Evolutionary conservation across 2,113 vertebrate species (phyloP), one percentile per base, ranked within the genome.

Genomic region (Epinephelus fuscoguttatus): DNA sequence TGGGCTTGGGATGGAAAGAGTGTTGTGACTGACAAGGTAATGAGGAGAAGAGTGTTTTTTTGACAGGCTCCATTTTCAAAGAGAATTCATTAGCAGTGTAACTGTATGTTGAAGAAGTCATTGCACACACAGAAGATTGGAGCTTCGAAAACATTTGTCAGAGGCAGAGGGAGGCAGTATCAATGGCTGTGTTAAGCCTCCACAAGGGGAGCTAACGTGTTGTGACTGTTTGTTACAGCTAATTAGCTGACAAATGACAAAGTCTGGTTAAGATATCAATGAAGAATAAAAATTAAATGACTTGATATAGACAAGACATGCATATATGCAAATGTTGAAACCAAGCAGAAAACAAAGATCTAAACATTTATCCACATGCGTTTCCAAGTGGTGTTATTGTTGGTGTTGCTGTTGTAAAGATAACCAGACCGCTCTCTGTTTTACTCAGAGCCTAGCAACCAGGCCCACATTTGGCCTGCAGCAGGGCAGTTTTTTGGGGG

Each of bases 1-100:
- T 99, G 98, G 98, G 98, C 98, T 14, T 99, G 98, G 98, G 98
- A 99, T 84, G 98, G 98, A 70, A 99, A 99, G 94, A 99, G 97
- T 70, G 94, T 99, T 49, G 97, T 99, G 77, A 98, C 96, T 90
- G 97, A 99, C 91, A 99, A 99, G 98, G 98, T 99, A 96, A 93
- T 50, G 68, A 95, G 93, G 76, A 95, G 37, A 49, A 68, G 10
- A 19, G 8, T 2, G 70, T 70, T 33, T 84, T 60, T 84, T 55
- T 74, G 83, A 82, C 75, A 82, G 18, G 49, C 61, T 90, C 15
- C 68, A 18, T 45, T 81, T 79, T 76, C 63, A 84, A 55, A 88
- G 61, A 47, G 30, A 56, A 66, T 50, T 52, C 53, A 76, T 90
- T 75, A 62, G 40, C 68, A 49, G n/a, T 71, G 52, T 68, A 27